These are phyloP conservation scores for Gandaritis pyraliata DNA, from an alignment of 2,888 invertebrate species.

Conservation along the genomic window DNA sequence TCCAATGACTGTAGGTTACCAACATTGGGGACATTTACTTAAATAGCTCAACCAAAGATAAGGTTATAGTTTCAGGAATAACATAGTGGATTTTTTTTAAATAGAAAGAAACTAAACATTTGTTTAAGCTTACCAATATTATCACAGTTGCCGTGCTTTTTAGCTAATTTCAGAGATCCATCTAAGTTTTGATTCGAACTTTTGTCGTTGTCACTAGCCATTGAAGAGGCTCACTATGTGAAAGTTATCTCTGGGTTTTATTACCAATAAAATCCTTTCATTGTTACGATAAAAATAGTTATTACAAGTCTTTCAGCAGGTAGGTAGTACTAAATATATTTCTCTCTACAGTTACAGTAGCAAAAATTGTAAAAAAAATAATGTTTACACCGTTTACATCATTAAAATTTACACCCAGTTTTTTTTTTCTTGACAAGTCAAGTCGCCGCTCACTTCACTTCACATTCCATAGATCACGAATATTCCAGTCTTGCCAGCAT, in stretches of 20 bases:
- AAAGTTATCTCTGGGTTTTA: constrained; percentile 27
- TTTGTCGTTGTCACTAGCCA: constrained; percentile 83
- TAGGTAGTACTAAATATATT: constrained; percentile 38
- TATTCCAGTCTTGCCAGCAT: no score
- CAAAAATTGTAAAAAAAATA: constrained; percentile 43
- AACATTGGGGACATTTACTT: no score
- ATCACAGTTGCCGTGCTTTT: constrained; percentile 65
- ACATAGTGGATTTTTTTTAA: not conserved
- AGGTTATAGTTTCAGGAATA: not conserved
- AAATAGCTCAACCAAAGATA: no score
- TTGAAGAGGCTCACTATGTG: constrained; percentile 64
- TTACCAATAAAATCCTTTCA: constrained; percentile 30
- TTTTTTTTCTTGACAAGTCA: no score
- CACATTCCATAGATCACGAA: no score
- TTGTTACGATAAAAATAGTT: constrained; percentile 2
- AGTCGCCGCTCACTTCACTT: no score
- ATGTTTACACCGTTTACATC: constrained; percentile 64
- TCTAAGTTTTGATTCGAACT: constrained; percentile 77
- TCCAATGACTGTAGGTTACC: no score
- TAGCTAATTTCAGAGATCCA: constrained; percentile 71
- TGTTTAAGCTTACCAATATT: constrained; percentile 62
- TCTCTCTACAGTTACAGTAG: constrained; percentile 35
- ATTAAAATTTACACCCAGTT: no score
- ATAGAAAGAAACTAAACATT: no score
- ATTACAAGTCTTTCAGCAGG: constrained; percentile 56